Base-by-base conservation (phyloP, 2,797 vertebrate genomes). In the Chrysolophus pictus region DNA sequence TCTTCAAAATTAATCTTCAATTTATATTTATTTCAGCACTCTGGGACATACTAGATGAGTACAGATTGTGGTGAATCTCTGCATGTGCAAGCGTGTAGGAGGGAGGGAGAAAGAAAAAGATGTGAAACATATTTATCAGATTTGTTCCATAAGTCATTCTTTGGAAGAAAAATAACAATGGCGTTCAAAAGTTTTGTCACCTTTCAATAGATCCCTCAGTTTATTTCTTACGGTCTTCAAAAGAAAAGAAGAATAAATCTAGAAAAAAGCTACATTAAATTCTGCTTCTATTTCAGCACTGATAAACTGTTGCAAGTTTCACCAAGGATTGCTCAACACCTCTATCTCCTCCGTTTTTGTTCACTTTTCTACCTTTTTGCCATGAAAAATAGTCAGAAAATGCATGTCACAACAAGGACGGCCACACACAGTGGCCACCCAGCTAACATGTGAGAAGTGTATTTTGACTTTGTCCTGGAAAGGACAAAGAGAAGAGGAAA, bases 91-190 rank as follows among this genome's bases (percentile, higher is more conserved):
- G 47, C 82, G 86, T 53, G 92, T 95, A 62, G 92, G 88, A 93
- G 78, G 60, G 29, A 73, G 65, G 75, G 7, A 53, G 74, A 79
- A 87, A 83, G 72, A 71, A 84, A 87, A 83, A 92, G 81, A 94
- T 88, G 87, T 28, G 84, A 68, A 96, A 90, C 68, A 62, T 91
- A 94, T 95, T 96, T 94, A 64, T 88, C 11, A 15, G 44, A 62
- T 71, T 91, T 87, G 26, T 90, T 91, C 53, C 58, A 77, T 29
- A 76, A 84, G 28, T 51, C 49, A 68, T 55, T 90, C 49, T 90
- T 44, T 14, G 37, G 83, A 55, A 90, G 55, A 46, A 92, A 90
- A 92, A 87, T 60, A 90, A 75, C 51, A 83, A 72, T 0, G 0
- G 26, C 55, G 31, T 42, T 68, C 64, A 82, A 78, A 88, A 91